These are phyloP conservation scores for Drosophila anomalata DNA, from an alignment of 2,888 invertebrate species.

Conservation along the genomic window DNA sequence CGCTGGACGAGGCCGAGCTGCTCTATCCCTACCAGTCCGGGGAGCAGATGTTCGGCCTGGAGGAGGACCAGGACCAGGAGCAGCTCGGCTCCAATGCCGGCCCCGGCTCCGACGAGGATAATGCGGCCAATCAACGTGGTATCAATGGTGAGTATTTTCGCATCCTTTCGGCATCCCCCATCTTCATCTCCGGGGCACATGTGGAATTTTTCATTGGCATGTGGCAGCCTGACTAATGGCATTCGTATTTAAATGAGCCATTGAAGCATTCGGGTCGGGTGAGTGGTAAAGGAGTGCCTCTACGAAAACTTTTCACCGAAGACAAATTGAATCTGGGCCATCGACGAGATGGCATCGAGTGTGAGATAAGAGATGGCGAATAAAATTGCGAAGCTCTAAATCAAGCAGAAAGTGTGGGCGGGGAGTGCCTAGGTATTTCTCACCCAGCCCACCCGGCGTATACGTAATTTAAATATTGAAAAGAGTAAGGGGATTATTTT, in stretches of 20 bases:
- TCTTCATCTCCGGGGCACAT: slow-evolving; percentile 19
- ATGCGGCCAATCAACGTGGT: slow-evolving; percentile 75
- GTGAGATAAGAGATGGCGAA: slow-evolving; percentile 13
- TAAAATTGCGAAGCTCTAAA: slow-evolving; percentile 27
- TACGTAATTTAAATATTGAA: background rate
- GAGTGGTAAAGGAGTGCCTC: background rate
- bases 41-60: slow-evolving; percentile 80
- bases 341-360: slow-evolving; percentile 11
- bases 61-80: slow-evolving; percentile 72
- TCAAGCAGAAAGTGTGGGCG: background rate
- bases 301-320: slow-evolving; percentile 26
- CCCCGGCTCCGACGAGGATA: slow-evolving; percentile 65
- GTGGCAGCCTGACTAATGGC: slow-evolving; percentile 60
- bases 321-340: slow-evolving; percentile 51
- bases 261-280: slow-evolving; percentile 7
- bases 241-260: slow-evolving; percentile 65
- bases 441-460: slow-evolving; percentile 2
- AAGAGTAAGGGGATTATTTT: too few species aligned
- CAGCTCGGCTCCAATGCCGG: slow-evolving; percentile 68
- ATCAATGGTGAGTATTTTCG: slow-evolving; percentile 79
- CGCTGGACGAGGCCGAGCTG: slow-evolving; percentile 76
- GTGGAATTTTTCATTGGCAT: slow-evolving; percentile 36
- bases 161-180: slow-evolving; percentile 1
- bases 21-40: slow-evolving; percentile 80
- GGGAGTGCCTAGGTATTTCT: slow-evolving; percentile 9